Evolutionary conservation across 2,113 vertebrate genomes (phyloP).

Genomic region (Aegithalos caudatus): DNA sequence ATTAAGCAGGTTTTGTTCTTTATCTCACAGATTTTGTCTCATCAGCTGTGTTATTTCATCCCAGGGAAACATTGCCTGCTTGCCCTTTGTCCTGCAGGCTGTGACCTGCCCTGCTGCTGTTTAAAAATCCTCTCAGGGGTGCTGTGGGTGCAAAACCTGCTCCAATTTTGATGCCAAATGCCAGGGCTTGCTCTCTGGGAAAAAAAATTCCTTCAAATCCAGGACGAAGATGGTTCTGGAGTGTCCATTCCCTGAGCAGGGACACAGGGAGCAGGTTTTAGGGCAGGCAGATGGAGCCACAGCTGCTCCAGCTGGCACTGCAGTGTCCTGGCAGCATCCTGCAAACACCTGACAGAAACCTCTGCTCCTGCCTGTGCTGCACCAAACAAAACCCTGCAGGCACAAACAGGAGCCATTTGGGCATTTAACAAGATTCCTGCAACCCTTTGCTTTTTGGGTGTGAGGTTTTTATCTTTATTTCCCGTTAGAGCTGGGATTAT

Average conservation of each 20-base stretch:
- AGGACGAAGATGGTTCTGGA: background rate
- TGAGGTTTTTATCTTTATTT: no score
- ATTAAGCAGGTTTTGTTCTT: background rate
- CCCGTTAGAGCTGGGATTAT: no score
- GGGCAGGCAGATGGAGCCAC: background rate
- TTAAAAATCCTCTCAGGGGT: background rate
- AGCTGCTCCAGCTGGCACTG: no score
- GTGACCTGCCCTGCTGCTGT: background rate
- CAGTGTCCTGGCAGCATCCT: background rate
- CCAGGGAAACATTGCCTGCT: background rate
- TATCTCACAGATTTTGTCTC: background rate
- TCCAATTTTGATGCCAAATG: background rate
- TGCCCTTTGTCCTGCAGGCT: fast-evolving
- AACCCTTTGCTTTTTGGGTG: background rate
- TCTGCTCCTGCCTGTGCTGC: background rate
- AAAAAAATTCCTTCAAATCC: background rate
- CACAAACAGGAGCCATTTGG: background rate
- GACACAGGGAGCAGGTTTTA: background rate
- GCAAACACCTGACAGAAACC: background rate
- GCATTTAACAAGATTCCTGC: background rate
- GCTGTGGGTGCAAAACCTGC: background rate
- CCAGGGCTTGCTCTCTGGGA: background rate
- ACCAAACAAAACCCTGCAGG: background rate
- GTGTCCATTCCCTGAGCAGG: fast-evolving
- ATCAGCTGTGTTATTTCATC: background rate